These are phyloP conservation scores for Micronisus gabar DNA, from an alignment of 2,113 vertebrate species.

Conservation along the genomic window DNA sequence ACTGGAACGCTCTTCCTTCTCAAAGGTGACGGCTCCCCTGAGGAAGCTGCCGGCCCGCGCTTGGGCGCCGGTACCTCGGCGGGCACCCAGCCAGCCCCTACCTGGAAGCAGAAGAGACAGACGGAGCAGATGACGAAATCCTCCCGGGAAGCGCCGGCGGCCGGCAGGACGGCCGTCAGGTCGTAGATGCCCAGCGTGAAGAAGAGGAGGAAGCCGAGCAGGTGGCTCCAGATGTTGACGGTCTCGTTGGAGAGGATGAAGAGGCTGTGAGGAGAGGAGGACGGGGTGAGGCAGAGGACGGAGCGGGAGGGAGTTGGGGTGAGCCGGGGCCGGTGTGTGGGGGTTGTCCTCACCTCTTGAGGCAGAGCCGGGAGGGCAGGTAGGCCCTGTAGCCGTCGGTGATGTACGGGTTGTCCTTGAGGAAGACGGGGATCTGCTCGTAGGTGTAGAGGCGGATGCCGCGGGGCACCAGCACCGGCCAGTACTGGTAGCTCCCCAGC, in stretches of 20 bases:
- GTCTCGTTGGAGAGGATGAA: slow-evolving; percentile 95
- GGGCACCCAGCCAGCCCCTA: slow-evolving; percentile 33
- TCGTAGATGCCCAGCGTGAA: slow-evolving; percentile 89
- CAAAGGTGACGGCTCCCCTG: not conserved
- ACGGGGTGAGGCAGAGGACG: too few species aligned
- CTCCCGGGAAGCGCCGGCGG: slow-evolving; percentile 83
- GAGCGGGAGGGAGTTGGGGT: too few species aligned
- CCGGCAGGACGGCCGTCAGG: slow-evolving; percentile 85
- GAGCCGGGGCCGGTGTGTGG: too few species aligned
- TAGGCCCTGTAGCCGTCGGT: too few species aligned
- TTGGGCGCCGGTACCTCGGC: accelerated
- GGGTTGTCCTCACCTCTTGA: too few species aligned
- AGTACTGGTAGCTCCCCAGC: too few species aligned
- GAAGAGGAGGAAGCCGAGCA: slow-evolving; percentile 92
- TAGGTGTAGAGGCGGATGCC: too few species aligned
- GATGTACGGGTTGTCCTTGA: too few species aligned
- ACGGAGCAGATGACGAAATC: slow-evolving; percentile 95
- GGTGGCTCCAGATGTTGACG: slow-evolving; percentile 94
- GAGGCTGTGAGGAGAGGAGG: slow-evolving; percentile 72
- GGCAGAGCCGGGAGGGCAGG: too few species aligned
- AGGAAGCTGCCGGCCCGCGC: accelerated
- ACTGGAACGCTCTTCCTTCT: accelerated
- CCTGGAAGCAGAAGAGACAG: slow-evolving; percentile 94
- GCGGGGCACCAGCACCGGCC: too few species aligned
- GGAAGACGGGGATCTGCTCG: too few species aligned